Conservation (phyloP, 2,113 vertebrate genomes). For the Halichoeres trimaculatus region DNA sequence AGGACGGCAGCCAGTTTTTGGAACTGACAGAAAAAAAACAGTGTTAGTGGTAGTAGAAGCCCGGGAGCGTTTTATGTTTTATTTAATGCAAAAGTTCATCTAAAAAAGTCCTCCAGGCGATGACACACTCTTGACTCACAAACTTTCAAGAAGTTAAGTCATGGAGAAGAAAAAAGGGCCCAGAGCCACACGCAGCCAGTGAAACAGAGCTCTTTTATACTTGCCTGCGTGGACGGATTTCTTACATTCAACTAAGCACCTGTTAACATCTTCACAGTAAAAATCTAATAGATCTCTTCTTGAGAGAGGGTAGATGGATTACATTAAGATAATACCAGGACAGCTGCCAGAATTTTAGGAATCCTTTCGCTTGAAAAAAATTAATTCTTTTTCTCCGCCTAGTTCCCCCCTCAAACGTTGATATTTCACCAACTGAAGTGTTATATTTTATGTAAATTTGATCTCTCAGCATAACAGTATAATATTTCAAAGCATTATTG, state of each 20-base stretch:
- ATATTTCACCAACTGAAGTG: neutral
- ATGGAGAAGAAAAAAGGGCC: constrained; percentile 44
- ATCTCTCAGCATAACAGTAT: neutral
- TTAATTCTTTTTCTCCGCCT: too few relatives aligned
- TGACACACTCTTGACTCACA: constrained; percentile 49
- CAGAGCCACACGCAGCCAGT: constrained; percentile 30
- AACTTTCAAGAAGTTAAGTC: constrained; percentile 58
- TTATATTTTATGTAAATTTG: neutral
- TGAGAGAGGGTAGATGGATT: neutral
- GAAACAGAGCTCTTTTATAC: constrained; percentile 25
- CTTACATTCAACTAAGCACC: constrained; percentile 13
- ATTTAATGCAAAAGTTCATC: constrained; percentile 61
- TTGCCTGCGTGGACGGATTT: constrained; percentile 20
- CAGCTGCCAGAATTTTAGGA: neutral
- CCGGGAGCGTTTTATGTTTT: constrained; percentile 54
- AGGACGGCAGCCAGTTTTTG: constrained; percentile 12
- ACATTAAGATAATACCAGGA: neutral
- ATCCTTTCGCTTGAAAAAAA: too few relatives aligned
- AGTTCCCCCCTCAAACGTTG: too few relatives aligned
- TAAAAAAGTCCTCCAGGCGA: constrained; percentile 33
- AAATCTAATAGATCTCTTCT: neutral
- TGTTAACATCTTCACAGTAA: neutral
- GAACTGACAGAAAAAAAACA: constrained; percentile 47
- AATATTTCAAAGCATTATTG: neutral
- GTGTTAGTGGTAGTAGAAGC: constrained; percentile 38